Evolutionary conservation across 1,140 invertebrate species (phyloP), one percentile per base, ranked within the genome.

Genomic region (Zaprionus ghesquierei): DNA sequence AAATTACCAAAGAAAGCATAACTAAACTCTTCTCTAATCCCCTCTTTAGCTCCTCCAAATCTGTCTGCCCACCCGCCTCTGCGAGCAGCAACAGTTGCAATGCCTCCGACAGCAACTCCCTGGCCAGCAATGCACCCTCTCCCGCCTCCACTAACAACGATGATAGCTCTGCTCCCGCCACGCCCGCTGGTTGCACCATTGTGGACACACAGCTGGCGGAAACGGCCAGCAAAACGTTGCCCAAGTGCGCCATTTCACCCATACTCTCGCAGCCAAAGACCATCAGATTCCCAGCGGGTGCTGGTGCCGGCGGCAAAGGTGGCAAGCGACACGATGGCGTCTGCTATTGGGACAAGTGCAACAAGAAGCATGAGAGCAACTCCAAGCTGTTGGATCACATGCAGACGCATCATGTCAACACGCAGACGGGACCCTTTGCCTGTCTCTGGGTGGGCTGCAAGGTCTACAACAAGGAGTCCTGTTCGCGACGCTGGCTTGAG

Each of bases 371-470:
- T 72, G 96, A 97, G 53, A 95, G 95, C 63, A 95, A 94, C 90
- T 94, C 95, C 18, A 95, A 95, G 89, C 95, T 98, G 68, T 93
- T 98, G 77, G 97, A 98, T 92, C 97, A 98, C 93, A 94, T 98
- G 87, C 96, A 97, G 94, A 96, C 97, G 51, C 94, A 94, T 70
- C 97, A 98, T 92, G 97, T 98, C 74, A 96, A 97, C 91, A 94
- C 95, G 27, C 97, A 98, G 93, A 95, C 95, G 25, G 95, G 95
- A 1, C 96, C 96, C 72, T 98, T 96, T 91, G 95, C 97, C 8
- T 99, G 98, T 91, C 94, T 97, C 18, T 99, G 98, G 98, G 94
- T 95, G 74, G 96, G 96, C 5, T 99, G 98, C 93, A 98, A 98
- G 92, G 98, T 99, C n/a, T 97, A 97, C 91, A 96, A 97, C 73